Conservation (phyloP, 1,140 invertebrate genomes). For the Zaprionus tsacasi region DNA sequence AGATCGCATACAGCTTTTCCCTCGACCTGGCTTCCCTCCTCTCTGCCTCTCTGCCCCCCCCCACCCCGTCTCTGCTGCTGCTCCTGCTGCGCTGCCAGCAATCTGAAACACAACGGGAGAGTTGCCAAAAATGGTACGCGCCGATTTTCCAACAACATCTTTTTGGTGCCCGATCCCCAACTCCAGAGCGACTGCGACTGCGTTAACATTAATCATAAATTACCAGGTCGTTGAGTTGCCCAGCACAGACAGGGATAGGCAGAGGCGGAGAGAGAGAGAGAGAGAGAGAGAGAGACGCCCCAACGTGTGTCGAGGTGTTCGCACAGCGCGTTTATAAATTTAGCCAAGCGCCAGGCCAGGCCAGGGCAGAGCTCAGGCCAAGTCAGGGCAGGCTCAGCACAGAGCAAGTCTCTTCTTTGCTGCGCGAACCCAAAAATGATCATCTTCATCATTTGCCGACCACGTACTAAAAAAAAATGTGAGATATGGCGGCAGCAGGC, state of each 20-base stretch:
- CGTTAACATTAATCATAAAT: constrained; percentile 80
- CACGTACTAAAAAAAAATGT: constrained; percentile 75
- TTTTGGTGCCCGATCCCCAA: constrained; percentile 36
- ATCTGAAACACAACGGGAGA: constrained; percentile 78
- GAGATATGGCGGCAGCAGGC: constrained; percentile 81
- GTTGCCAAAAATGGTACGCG: constrained; percentile 78
- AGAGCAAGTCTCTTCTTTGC: not conserved
- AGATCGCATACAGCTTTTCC: constrained; percentile 39
- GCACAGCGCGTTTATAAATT: constrained; percentile 79
- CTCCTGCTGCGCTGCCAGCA: constrained; percentile 25
- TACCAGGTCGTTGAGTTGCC: constrained; percentile 78
- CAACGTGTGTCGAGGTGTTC: constrained; percentile 80
- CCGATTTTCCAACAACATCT: constrained; percentile 51
- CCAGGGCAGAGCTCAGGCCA: constrained; percentile 8
- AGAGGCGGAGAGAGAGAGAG: constrained; percentile 28
- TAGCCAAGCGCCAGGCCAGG: constrained; percentile 67
- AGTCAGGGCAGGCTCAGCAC: not conserved
- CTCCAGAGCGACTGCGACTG: constrained; percentile 55
- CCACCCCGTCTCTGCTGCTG: too few species aligned
- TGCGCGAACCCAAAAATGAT: constrained; percentile 64
- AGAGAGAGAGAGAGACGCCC: constrained; percentile 50
- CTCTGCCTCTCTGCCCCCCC: not conserved
- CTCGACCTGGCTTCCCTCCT: not conserved
- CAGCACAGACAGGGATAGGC: constrained; percentile 11
- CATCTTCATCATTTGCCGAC: constrained; percentile 77